A percentile compares a stretch with the other conserved stretches of the same genome.
Conservation (phyloP, 2,797 vertebrate species). For the Sebastes umbrosus region DNA sequence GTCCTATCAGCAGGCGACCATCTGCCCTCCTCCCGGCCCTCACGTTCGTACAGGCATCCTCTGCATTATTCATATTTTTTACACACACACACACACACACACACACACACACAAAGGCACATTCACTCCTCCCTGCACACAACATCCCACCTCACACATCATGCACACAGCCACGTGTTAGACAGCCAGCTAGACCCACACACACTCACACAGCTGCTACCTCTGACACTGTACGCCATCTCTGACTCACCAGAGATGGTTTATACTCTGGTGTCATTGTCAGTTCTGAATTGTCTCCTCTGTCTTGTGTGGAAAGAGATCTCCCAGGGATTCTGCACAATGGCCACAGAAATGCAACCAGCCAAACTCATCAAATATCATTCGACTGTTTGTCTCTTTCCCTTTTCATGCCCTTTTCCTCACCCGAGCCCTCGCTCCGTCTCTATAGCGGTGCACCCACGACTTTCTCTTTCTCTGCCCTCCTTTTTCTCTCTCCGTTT, state of each 20-base stretch:
- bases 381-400: slow-evolving; percentile 14
- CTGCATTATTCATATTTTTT: slow-evolving; percentile 74
- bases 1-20: slow-evolving; percentile 73
- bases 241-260: slow-evolving; percentile 57
- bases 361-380: slow-evolving; percentile 59
- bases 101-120: slow-evolving; percentile 21
- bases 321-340: slow-evolving; percentile 57
- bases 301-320: slow-evolving; percentile 31
- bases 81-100: slow-evolving; percentile 20
- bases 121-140: slow-evolving; percentile 16
- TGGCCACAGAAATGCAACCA: slow-evolving; percentile 30
- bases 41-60: slow-evolving; percentile 59
- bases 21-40: slow-evolving; percentile 73
- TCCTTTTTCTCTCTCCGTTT: slow-evolving; percentile 27
- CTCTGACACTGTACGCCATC: slow-evolving; percentile 47
- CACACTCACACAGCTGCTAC: slow-evolving; percentile 27
- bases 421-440: slow-evolving; percentile 8
- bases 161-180: slow-evolving; percentile 41
- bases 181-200: slow-evolving; percentile 1
- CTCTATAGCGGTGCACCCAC: slow-evolving; percentile 25
- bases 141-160: slow-evolving; percentile 38
- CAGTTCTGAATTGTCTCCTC: slow-evolving; percentile 50
- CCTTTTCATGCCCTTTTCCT: slow-evolving; percentile 23
- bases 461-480: slow-evolving; percentile 32
- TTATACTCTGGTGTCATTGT: slow-evolving; percentile 51